These are phyloP conservation scores for Torymus tubicola DNA, from an alignment of 2,888 invertebrate species.

Conservation along the genomic window DNA sequence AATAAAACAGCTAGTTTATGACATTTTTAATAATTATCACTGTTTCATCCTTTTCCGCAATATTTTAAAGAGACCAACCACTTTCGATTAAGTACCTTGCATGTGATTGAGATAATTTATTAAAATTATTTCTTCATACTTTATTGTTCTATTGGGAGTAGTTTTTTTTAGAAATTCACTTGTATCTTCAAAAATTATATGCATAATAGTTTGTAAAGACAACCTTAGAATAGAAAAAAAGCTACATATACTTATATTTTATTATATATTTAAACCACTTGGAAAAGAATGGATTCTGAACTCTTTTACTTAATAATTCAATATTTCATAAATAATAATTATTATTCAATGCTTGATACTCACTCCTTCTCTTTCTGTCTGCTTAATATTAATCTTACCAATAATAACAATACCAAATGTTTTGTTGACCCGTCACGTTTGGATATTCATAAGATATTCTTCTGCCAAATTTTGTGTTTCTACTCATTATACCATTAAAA, in stretches of 20 bases:
- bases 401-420: constrained; percentile 62
- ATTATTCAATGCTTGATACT: constrained; percentile 72
- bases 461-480: constrained; percentile 46
- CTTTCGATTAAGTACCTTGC: constrained; percentile 41
- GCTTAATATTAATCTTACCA: constrained; percentile 73
- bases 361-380: constrained; percentile 77
- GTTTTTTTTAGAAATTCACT: constrained; percentile 39
- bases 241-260: constrained; percentile 37
- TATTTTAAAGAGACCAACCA: constrained; percentile 28
- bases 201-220: constrained; percentile 29
- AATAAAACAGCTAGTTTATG: constrained; percentile 30
- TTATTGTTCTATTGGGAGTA: constrained; percentile 38
- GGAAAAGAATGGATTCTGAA: constrained; percentile 49
- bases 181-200: constrained; percentile 26
- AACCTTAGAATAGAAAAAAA: constrained; percentile 49
- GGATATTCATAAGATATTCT: constrained; percentile 55
- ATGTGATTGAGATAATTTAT: constrained; percentile 43
- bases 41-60: constrained; percentile 47
- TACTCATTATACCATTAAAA: constrained; percentile 28
- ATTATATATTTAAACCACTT: constrained; percentile 39
- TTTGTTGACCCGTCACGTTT: constrained; percentile 52
- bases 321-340: constrained; percentile 57
- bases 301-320: constrained; percentile 53
- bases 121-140: constrained; percentile 30
- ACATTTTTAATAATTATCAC: constrained; percentile 47